Conservation (phyloP, 1,140 invertebrate genomes). For the Homalodisca vitripennis region DNA sequence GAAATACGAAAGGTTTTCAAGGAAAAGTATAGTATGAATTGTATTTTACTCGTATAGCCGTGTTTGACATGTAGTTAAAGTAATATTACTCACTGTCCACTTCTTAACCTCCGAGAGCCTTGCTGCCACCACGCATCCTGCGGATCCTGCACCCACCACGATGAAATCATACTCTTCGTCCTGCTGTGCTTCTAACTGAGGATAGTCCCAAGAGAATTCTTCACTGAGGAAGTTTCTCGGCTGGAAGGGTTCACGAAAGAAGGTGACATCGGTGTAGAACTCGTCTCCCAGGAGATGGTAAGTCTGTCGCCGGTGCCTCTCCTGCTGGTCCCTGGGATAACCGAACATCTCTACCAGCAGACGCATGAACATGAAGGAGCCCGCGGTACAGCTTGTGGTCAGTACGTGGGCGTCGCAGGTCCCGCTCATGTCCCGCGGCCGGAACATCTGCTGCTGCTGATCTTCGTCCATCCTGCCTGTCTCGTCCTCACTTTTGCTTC, state of each 20-base stretch:
- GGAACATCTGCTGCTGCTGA: constrained; percentile 30
- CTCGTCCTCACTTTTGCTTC: neutral
- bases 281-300: neutral
- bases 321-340: constrained; percentile 48
- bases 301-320: neutral
- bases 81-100: constrained; percentile 38
- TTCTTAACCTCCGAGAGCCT: constrained; percentile 39
- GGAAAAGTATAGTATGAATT: too few relatives aligned
- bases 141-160: constrained; percentile 53
- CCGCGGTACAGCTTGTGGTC: constrained; percentile 56
- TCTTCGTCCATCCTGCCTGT: neutral
- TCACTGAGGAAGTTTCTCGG: neutral
- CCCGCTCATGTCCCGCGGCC: constrained; percentile 54
- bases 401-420: constrained; percentile 53
- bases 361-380: constrained; percentile 56
- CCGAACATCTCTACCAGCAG: constrained; percentile 58
- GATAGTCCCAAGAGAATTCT: neutral
- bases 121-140: constrained; percentile 41
- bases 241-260: neutral
- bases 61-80: too few relatives aligned
- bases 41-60: too few relatives aligned
- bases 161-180: constrained; percentile 54
- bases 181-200: too few relatives aligned
- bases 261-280: neutral
- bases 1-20: too few relatives aligned